Evolutionary conservation across 1,140 invertebrate species (phyloP), one percentile per base, ranked within the genome.

Genomic region (Hesperophylax magnus): DNA sequence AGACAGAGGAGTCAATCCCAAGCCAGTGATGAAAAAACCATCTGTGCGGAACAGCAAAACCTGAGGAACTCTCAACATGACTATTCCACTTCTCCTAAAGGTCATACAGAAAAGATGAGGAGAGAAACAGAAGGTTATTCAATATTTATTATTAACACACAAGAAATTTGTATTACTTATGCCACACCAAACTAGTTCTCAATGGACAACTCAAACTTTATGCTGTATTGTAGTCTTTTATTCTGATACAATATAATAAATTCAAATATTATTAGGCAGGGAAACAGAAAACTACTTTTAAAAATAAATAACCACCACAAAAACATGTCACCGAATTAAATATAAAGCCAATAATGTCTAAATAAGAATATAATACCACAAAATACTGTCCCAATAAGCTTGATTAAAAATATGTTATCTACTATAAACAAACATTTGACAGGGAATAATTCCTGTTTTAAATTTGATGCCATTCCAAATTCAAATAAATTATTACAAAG

Each of bases 31-130:
- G 84, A 94, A 91, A 90, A 93, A 76, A 92, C 93, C 3, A 88
- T 89, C 18, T 90, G 89, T 65, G 92, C 92, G 0, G 93, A 94
- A 86, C 89, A 93, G 60, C 93, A 94, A 85, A 94, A 94, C 84
- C 89, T 93, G 75, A 87, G 92, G 58, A 94, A 94, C 87, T 91
- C 90, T 72, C 93, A 94, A 83, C 93, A 94, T 85, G 93, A 94
- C 52, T 92, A 92, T 77, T 91, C 91, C 0, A 91, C 91, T 24
- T 92, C 91, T 1, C 89, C 91, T n/a, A 92, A 91, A 76, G 89
- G 78, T 31, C 82, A 81, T 27, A 54, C 72, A 47, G 80, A 81
- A 5, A 84, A 84, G 80, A 63, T 84, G 65, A 77, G 75, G 18
- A 79, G 82, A 74, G 82, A 84, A 75, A 75, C 80, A 11, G 80